Evolutionary conservation across 2,113 vertebrate species (phyloP).

Genomic region (Ardeotis arabs): DNA sequence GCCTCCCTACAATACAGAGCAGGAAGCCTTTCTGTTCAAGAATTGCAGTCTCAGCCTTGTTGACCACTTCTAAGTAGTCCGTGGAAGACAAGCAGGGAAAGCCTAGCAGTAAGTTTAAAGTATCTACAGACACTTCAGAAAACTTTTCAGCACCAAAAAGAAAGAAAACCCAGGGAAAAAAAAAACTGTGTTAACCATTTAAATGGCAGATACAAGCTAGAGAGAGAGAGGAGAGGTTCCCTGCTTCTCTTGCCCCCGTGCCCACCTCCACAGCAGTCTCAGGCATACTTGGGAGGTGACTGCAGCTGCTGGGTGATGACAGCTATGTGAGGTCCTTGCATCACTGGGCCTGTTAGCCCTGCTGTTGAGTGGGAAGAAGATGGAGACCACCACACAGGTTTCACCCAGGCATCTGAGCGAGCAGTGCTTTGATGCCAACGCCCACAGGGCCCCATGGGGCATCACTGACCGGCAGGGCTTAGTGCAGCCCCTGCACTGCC

Average conservation of each 20-base stretch:
- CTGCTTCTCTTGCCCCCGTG: background rate
- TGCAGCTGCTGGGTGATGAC: background rate
- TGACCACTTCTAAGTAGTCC: background rate
- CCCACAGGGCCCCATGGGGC: fast-evolving
- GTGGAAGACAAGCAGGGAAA: background rate
- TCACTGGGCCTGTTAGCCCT: fast-evolving
- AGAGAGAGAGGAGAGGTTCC: background rate
- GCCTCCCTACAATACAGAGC: background rate
- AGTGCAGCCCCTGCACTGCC: background rate
- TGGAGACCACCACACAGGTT: background rate
- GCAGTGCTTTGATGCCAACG: too few relatives aligned
- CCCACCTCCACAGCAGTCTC: background rate
- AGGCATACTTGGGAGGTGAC: background rate
- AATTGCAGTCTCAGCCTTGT: background rate
- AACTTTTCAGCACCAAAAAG: background rate
- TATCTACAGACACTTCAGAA: background rate
- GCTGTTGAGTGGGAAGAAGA: background rate
- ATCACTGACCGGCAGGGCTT: background rate
- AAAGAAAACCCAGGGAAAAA: background rate
- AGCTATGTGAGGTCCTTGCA: background rate
- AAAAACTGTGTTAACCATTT: background rate
- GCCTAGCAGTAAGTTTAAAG: background rate
- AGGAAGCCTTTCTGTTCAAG: background rate
- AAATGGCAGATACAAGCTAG: background rate
- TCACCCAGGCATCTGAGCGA: fast-evolving